Evolutionary conservation across 1,140 invertebrate species (phyloP).

Genomic region (Polyergus mexicanus): DNA sequence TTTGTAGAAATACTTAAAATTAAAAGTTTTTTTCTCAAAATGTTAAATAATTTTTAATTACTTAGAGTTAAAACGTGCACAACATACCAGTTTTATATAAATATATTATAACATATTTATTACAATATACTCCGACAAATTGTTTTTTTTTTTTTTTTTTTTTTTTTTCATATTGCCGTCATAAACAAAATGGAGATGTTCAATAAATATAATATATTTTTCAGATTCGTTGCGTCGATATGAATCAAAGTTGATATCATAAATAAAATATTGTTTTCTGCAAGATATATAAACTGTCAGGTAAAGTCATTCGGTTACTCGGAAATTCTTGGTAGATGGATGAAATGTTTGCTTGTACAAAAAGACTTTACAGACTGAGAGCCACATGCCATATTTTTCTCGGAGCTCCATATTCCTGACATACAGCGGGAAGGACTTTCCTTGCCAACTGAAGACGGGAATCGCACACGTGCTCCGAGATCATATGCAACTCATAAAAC

Average conservation of each 20-base stretch:
- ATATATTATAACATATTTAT: slow-evolving; percentile 5
- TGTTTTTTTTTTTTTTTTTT: too few species aligned
- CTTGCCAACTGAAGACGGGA: slow-evolving; percentile 14
- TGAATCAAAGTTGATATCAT: slow-evolving; percentile 1
- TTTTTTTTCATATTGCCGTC: slow-evolving; percentile 22
- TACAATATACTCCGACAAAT: neutral
- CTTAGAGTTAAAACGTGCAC: neutral
- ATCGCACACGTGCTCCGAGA: slow-evolving; percentile 48
- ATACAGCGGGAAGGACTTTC: slow-evolving; percentile 27
- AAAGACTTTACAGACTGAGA: slow-evolving; percentile 47
- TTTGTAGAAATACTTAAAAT: neutral
- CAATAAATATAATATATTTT: slow-evolving; percentile 14
- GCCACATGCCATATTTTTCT: slow-evolving; percentile 57
- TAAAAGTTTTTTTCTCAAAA: neutral
- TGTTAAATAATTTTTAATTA: neutral
- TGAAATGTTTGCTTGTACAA: slow-evolving; percentile 62
- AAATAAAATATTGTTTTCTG: slow-evolving; percentile 14
- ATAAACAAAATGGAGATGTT: slow-evolving; percentile 25
- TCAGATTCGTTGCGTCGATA: neutral
- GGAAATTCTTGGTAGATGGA: slow-evolving; percentile 40
- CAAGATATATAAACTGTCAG: slow-evolving; percentile 2
- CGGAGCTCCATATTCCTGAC: slow-evolving; percentile 59
- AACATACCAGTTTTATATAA: neutral
- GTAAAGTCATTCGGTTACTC: slow-evolving; percentile 22
- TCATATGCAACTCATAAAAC: slow-evolving; percentile 53